Evolutionary conservation across 1,140 invertebrate genomes (phyloP).

Genomic region (Parapsyche elsis): DNA sequence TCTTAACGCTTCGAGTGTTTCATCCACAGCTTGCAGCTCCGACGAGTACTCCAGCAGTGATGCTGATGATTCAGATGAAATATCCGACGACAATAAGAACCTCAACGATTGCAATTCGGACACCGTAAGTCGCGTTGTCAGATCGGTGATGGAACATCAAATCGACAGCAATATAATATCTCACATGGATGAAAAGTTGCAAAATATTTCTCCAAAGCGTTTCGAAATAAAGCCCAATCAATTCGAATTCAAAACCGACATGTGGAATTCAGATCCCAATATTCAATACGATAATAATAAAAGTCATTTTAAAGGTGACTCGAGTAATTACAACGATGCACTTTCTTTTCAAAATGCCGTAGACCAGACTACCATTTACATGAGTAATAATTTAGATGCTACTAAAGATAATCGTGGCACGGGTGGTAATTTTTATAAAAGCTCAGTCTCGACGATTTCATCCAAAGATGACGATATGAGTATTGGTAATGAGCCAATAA

Average conservation of each 20-base stretch:
- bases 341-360: no score
- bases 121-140: constrained; percentile 68
- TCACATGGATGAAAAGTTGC: constrained; percentile 63
- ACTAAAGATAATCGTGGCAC: no score
- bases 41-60: constrained; percentile 65
- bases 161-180: constrained; percentile 60
- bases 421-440: no score
- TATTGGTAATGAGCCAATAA: no score
- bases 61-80: constrained; percentile 64
- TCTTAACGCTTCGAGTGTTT: constrained; percentile 62
- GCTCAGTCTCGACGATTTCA: not conserved
- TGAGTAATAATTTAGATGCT: no score
- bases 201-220: constrained; percentile 53
- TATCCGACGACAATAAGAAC: constrained; percentile 57
- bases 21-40: constrained; percentile 64
- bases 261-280: constrained; percentile 3
- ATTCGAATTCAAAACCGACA: constrained; percentile 5
- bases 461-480: not conserved
- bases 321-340: no score
- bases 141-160: constrained; percentile 65
- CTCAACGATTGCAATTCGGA: constrained; percentile 62
- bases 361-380: no score
- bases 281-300: not conserved
- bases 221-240: not conserved
- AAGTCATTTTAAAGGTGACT: no score